Conservation (phyloP, 2,888 invertebrate genomes). For the Cephus pygmeus region DNA sequence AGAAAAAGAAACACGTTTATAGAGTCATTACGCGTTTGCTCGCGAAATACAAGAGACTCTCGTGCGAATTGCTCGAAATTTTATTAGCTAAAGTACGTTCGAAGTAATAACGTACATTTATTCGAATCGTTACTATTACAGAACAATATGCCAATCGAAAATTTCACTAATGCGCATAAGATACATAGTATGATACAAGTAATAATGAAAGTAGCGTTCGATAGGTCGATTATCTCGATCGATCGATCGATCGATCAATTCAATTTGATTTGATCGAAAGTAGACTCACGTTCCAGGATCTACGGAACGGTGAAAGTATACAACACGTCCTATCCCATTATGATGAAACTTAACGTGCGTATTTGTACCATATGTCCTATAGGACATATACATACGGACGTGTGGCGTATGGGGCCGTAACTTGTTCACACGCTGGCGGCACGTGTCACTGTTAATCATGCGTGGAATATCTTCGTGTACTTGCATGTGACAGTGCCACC, state of each 20-base stretch:
- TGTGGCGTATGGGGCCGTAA: background rate
- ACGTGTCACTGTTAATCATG: conserved; percentile 34
- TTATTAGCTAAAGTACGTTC: background rate
- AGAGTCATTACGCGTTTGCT: background rate
- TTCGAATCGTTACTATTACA: background rate
- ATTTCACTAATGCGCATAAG: background rate
- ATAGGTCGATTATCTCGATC: background rate
- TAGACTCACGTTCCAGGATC: background rate
- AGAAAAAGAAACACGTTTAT: background rate
- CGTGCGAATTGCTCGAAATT: background rate
- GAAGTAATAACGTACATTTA: background rate
- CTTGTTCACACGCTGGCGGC: background rate
- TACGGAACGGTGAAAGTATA: background rate
- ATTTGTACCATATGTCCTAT: background rate
- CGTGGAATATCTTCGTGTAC: conserved; percentile 40
- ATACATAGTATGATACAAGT: too few relatives aligned
- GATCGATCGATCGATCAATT: background rate
- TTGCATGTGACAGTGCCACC: conserved; percentile 30
- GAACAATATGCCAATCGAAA: background rate
- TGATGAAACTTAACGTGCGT: background rate
- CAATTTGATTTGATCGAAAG: background rate
- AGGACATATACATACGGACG: background rate
- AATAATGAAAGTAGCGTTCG: too few relatives aligned
- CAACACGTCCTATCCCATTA: background rate
- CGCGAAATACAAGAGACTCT: background rate